phyloP scores from a whole-genome alignment of 2,113 vertebrate genomes.

The Clarias magur region DNA sequence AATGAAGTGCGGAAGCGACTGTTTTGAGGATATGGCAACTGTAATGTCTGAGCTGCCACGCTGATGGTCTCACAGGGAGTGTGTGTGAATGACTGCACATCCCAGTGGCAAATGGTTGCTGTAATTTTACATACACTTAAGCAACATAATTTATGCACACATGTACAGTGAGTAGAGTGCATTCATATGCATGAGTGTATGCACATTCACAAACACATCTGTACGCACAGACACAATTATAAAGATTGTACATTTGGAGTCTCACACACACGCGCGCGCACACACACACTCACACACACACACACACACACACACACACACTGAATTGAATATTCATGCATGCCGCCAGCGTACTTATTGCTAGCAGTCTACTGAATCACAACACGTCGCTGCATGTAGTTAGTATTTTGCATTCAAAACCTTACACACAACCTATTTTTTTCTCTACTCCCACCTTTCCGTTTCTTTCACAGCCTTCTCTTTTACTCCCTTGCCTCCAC shows the following conservation, averaged over 20 bases:
- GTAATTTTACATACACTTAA: constrained; percentile 28
- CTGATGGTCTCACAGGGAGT: constrained; percentile 55
- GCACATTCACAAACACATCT: constrained; percentile 19
- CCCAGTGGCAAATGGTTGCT: constrained; percentile 31
- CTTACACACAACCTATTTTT: background rate
- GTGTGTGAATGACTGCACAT: constrained; percentile 41
- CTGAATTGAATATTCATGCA: constrained; percentile 33
- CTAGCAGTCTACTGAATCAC: constrained; percentile 33
- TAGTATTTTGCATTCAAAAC: constrained; percentile 34
- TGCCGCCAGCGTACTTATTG: background rate
- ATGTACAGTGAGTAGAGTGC: constrained; percentile 34
- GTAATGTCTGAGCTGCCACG: constrained; percentile 39
- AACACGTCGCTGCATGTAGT: constrained; percentile 18
- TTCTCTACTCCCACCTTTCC: background rate
- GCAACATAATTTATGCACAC: constrained; percentile 41
- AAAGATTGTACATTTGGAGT: constrained; percentile 26
- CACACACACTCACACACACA: constrained; percentile 10
- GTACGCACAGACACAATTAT: constrained; percentile 32
- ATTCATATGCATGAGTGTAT: constrained; percentile 41
- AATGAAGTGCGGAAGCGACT: constrained; percentile 57
- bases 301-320: constrained; percentile 14
- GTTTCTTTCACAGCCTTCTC: constrained; percentile 34
- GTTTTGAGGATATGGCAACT: constrained; percentile 54
- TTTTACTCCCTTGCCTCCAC: constrained; percentile 44
- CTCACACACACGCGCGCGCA: background rate